Evolutionary conservation across 2,113 vertebrate genomes (phyloP).

Genomic region (Nerophis lumbriciformis): DNA sequence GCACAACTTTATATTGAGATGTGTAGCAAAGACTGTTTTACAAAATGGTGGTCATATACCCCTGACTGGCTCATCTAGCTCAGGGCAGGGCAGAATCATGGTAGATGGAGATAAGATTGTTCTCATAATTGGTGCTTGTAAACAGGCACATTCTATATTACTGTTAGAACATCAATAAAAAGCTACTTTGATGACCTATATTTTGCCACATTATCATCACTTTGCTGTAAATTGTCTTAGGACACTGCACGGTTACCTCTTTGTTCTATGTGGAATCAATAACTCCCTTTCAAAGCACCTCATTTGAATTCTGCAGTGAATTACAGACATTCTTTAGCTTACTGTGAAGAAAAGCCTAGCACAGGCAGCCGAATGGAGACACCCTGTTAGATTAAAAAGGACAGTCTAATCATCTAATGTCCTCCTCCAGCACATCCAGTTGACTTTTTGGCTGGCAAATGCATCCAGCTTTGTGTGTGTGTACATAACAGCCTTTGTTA

Average conservation of each 20-base stretch:
- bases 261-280: constrained; percentile 33
- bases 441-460: not conserved
- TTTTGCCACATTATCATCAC: too few species aligned
- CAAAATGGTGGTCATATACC: too few species aligned
- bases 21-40: too few species aligned
- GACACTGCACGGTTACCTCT: not conserved
- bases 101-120: too few species aligned
- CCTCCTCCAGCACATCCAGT: constrained; percentile 34
- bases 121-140: too few species aligned
- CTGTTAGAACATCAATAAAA: too few species aligned
- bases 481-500: not conserved
- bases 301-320: not conserved
- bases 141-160: too few species aligned
- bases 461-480: not conserved
- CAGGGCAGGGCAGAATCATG: too few species aligned
- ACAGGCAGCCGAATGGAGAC: constrained; percentile 18
- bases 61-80: too few species aligned
- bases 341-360: not conserved
- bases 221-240: too few species aligned
- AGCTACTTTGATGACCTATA: too few species aligned
- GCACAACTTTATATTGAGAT: too few species aligned
- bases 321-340: constrained; percentile 2
- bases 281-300: constrained; percentile 5
- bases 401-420: constrained; percentile 44
- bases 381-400: constrained; percentile 22